A percentile compares a stretch with the other conserved stretches of the same genome.
Evolutionary conservation across 2,888 invertebrate species (phyloP).

Genomic region (Schizaphis graminum): DNA sequence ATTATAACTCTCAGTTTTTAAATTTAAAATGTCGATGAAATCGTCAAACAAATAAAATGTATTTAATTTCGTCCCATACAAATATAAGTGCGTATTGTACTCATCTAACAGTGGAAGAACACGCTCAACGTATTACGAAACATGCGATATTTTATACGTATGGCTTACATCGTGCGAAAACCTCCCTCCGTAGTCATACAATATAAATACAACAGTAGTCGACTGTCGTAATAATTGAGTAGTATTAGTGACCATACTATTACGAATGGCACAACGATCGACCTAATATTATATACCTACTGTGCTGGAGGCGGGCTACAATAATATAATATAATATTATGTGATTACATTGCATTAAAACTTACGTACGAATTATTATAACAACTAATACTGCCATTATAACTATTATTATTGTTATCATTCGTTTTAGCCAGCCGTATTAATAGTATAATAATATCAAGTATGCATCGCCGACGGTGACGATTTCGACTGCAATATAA

Average conservation of each 20-base stretch:
- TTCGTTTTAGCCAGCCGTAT: not conserved
- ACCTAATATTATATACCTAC: not conserved
- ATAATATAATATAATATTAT: not conserved
- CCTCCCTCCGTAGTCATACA: not conserved
- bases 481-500: not conserved
- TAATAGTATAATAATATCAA: not conserved
- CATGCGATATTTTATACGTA: not conserved
- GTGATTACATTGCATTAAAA: too few species aligned
- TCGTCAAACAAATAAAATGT: not conserved
- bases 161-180: not conserved
- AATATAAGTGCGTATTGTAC: not conserved
- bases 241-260: not conserved
- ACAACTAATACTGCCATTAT: not conserved
- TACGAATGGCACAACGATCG: not conserved
- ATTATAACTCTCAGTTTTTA: not conserved
- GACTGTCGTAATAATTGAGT: slow-evolving; percentile 9
- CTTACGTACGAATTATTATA: not conserved
- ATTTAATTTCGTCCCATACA: not conserved
- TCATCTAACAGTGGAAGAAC: not conserved
- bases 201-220: not conserved
- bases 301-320: not conserved
- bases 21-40: not conserved
- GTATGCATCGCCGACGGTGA: not conserved
- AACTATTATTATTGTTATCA: not conserved
- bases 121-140: not conserved